Percentiles rank a stretch among this genome's conserved stretches.
Conservation (phyloP, 92 coral and sea anemone genomes). For the Umimayanthus kanabou region DNA sequence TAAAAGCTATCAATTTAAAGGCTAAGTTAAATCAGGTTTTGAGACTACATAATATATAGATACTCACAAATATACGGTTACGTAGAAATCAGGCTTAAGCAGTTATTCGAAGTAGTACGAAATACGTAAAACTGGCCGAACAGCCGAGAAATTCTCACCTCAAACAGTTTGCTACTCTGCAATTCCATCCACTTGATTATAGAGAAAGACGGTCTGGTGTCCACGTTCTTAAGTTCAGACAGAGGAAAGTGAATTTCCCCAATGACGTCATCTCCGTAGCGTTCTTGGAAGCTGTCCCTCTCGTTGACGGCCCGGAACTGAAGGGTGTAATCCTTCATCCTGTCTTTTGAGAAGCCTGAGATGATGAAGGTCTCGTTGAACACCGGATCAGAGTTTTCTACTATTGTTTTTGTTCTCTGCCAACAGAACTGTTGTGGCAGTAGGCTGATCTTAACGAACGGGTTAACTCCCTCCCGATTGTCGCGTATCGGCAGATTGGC, state of each 20-base stretch:
- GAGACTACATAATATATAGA: too few species aligned
- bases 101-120: too few species aligned
- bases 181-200: conserved; percentile 83
- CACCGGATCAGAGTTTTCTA: conserved; percentile 76
- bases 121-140: too few species aligned
- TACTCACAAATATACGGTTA: too few species aligned
- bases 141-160: conserved; percentile 11
- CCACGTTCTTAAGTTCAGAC: conserved; percentile 71
- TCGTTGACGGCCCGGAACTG: conserved; percentile 91
- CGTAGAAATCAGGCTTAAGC: too few species aligned
- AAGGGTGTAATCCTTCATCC: conserved; percentile 81
- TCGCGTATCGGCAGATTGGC: conserved; percentile 68
- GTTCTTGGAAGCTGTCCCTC: conserved; percentile 73
- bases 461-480: conserved; percentile 72
- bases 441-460: conserved; percentile 80
- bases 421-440: conserved; percentile 96
- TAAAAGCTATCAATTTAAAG: too few species aligned
- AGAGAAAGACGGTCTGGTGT: conserved; percentile 73
- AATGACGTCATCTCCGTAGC: conserved; percentile 93
- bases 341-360: conserved; percentile 93
- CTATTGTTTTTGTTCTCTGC: conserved; percentile 87
- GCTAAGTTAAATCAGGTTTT: too few species aligned
- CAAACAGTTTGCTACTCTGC: conserved; percentile 36
- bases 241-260: conserved; percentile 92
- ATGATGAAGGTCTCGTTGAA: conserved; percentile 93